These are phyloP conservation scores for Limnephilus lunatus DNA, from an alignment of 2,888 invertebrate genomes.

Conservation along the genomic window DNA sequence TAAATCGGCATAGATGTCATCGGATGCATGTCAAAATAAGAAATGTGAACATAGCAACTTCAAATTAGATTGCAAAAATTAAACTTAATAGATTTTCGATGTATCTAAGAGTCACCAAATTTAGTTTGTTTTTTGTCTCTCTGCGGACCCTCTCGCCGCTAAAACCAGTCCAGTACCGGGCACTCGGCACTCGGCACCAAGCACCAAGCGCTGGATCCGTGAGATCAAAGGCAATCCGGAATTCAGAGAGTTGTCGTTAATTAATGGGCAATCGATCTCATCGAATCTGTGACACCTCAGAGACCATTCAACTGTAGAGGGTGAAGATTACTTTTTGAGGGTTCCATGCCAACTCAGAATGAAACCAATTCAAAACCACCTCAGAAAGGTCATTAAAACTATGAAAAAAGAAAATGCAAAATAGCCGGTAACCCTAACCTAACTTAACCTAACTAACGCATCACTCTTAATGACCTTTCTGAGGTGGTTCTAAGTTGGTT, in stretches of 20 bases:
- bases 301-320: neutral
- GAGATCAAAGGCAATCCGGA: constrained; percentile 56
- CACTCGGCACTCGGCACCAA: neutral
- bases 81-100: neutral
- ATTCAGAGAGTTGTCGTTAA: constrained; percentile 38
- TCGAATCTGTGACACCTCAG: constrained; percentile 2
- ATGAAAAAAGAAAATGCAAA: no score
- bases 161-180: neutral
- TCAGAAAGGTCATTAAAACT: no score
- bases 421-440: no score
- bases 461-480: no score
- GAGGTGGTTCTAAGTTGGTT: no score
- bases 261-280: constrained; percentile 39
- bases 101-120: neutral
- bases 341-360: no score
- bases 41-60: neutral
- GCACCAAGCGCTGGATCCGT: neutral
- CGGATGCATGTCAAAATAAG: neutral
- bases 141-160: neutral
- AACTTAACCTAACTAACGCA: no score
- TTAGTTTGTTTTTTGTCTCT: neutral
- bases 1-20: no score
- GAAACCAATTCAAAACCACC: no score
- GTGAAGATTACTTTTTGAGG: neutral
- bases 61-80: neutral